Evolutionary conservation across 2,797 vertebrate species (phyloP), one percentile per base, ranked within the genome.

Genomic region (Australoheros facetus): DNA sequence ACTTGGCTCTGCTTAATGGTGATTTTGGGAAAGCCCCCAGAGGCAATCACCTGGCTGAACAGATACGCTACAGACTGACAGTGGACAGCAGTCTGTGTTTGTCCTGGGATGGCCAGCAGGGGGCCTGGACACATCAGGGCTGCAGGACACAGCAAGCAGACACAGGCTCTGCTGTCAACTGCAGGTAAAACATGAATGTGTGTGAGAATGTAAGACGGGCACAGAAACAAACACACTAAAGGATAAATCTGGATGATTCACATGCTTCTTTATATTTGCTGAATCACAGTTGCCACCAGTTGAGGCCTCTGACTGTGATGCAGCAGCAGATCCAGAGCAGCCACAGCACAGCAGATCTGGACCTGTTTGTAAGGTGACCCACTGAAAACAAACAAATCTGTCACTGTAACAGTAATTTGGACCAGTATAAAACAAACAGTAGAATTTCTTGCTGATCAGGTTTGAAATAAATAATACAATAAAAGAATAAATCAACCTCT

Each of bases 1-100:
- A 96, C 77, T 58, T 97, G 72, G 95, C 96, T 4, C 83, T 97
- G 54, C 75, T 97, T 17, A 93, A 95, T 34, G 96, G 96, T 26
- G 89, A 96, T 74, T 96, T 96, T 77, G 87, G 82, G 71, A 95
- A 93, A 89, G 82, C 39, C 3, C 51, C 79, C 51, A 84, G 62
- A 70, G 91, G 90, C 82, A 92, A 86, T 39, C 91, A 91, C 13
- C 71, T 90, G 11, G 89, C 91, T 9, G 76, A 83, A 30, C 75
- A 87, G 6, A 87, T 97, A 56, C 93, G 89, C 83, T 98, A 97
- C 81, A 91, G 90, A 0, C 59, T 97, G 34, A 85, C 45, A 13
- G 88, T 96, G n/a, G 92, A 94, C 42, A 92, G 94, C 84, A 90
- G 89, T 51, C 87, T 77, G 26, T 97, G 97, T 87, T 76, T 96